These are phyloP conservation scores for Cancer borealis DNA, from an alignment of 2,888 invertebrate genomes.

Conservation along the genomic window DNA sequence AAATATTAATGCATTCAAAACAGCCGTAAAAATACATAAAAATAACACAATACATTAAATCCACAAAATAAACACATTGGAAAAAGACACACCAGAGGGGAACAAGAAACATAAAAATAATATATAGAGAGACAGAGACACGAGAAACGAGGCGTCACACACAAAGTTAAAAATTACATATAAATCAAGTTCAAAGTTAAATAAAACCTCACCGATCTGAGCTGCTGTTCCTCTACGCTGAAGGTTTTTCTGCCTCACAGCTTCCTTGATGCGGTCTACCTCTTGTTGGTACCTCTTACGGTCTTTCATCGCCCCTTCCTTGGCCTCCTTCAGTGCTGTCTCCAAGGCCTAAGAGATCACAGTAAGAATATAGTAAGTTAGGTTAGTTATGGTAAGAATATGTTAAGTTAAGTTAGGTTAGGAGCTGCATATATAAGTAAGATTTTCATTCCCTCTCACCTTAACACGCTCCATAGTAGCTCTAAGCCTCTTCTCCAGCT, in stretches of 20 bases:
- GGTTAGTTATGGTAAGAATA: no score
- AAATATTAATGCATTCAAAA: no score
- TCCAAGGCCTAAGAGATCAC: conserved; percentile 87
- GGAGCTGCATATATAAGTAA: no score
- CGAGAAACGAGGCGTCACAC: no score
- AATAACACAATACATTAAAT: neutral
- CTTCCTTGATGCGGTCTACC: conserved; percentile 99
- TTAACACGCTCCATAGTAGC: conserved; percentile 99
- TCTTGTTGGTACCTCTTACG: conserved; percentile 99
- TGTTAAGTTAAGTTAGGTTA: no score
- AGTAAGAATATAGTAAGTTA: neutral
- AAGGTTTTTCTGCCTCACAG: conserved; percentile 98
- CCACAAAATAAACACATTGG: neutral
- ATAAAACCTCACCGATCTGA: conserved; percentile 88
- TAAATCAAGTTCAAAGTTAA: neutral
- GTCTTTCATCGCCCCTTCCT: conserved; percentile 99
- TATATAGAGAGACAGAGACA: neutral
- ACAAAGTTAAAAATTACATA: no score
- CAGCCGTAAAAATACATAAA: no score
- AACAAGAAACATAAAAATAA: neutral
- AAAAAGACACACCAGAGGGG: neutral
- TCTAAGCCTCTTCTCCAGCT: conserved; percentile 97
- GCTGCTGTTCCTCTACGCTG: conserved; percentile 95
- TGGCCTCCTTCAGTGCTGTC: conserved; percentile 97
- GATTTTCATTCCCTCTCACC: conserved; percentile 78